phyloP scores from a whole-genome alignment of 92 coral and sea anemone genomes.

The Phenganax subtilis region DNA sequence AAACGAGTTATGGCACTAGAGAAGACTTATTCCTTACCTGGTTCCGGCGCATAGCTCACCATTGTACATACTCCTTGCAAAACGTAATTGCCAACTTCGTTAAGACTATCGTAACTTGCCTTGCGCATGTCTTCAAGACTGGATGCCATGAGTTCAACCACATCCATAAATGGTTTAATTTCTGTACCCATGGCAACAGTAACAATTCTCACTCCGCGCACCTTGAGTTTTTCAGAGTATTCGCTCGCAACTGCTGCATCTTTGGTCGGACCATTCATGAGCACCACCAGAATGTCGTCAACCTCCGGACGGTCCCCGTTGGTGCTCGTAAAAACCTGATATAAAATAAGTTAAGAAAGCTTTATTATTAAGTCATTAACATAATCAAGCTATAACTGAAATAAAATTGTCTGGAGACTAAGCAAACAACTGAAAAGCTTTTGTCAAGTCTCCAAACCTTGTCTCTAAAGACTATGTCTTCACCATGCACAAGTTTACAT shows the following conservation, averaged over 20 bases:
- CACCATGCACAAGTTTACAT: too few relatives aligned
- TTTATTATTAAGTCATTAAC: background rate
- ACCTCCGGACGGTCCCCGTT: constrained; percentile 33
- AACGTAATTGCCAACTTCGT: constrained; percentile 17
- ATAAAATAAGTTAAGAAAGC: background rate
- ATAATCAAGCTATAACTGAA: too few relatives aligned
- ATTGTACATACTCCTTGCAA: constrained; percentile 9
- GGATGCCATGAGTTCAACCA: constrained; percentile 26
- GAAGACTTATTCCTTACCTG: background rate
- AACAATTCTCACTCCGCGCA: constrained; percentile 21
- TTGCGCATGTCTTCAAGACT: constrained; percentile 5
- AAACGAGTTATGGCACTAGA: too few relatives aligned
- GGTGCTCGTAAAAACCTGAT: constrained; percentile 29
- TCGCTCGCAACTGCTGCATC: constrained; percentile 28
- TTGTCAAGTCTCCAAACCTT: too few relatives aligned
- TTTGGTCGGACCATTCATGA: constrained; percentile 8
- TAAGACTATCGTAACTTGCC: background rate
- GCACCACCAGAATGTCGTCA: constrained; percentile 8
- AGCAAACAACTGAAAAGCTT: too few relatives aligned
- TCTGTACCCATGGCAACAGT: constrained; percentile 15
- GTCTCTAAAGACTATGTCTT: too few relatives aligned
- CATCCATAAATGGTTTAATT: background rate
- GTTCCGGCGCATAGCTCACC: background rate
- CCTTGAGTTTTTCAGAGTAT: constrained; percentile 24
- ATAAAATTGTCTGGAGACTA: too few relatives aligned